Conservation (phyloP, 2,888 invertebrate species). For the Leucophenga montana region DNA sequence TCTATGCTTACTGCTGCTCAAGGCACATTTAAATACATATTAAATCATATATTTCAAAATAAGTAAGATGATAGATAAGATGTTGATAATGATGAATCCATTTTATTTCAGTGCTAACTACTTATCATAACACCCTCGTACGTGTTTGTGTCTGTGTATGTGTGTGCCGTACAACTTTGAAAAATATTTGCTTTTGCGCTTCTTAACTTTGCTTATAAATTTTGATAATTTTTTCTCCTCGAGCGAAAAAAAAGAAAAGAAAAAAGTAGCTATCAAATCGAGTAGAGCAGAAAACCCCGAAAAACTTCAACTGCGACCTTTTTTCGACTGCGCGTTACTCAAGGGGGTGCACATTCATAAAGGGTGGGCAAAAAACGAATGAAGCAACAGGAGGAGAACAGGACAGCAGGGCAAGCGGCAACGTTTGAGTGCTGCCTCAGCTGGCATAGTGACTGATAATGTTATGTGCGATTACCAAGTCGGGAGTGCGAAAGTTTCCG, state of each 20-base stretch:
- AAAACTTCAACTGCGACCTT: conserved; percentile 14
- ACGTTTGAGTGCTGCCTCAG: not conserved
- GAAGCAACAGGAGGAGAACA: not conserved
- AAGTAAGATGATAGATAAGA: too few species aligned
- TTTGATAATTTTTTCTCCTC: conserved; percentile 52
- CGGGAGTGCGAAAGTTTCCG: not conserved
- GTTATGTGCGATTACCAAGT: conserved; percentile 17
- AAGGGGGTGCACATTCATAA: too few species aligned
- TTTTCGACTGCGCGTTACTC: not conserved
- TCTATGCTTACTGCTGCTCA: too few species aligned
- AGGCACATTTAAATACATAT: too few species aligned
- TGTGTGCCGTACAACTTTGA: conserved; percentile 32
- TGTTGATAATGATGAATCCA: too few species aligned
- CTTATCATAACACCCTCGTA: not conserved
- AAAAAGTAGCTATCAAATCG: not conserved
- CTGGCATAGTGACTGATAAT: conserved; percentile 9
- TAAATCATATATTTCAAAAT: too few species aligned
- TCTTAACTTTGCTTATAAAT: conserved; percentile 61
- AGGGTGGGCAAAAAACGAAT: not conserved
- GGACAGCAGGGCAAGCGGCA: not conserved
- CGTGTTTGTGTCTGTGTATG: not conserved
- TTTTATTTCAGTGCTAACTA: too few species aligned
- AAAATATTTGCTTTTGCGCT: conserved; percentile 59
- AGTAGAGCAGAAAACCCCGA: conserved; percentile 21
- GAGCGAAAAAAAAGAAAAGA: conserved; percentile 23